Base-by-base conservation (phyloP, 2,888 invertebrate species). In the Argyresthia albistria region DNA sequence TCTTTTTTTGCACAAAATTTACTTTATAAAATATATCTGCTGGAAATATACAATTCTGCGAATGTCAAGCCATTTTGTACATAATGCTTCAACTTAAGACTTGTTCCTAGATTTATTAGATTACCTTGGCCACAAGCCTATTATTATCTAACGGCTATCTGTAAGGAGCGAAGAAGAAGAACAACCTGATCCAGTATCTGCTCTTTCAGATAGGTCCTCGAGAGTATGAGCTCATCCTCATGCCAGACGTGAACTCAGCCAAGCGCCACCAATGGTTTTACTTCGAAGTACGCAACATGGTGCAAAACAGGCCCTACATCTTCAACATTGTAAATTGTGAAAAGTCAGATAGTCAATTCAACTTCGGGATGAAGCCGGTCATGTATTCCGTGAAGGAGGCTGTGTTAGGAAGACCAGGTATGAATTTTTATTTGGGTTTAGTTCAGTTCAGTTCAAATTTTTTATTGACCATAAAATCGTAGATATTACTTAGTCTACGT, bases 301-400 rank as follows among this genome's bases (percentile, higher is more conserved):
- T 91, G 52, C 89, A 89, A 53, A 83, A 88, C 3, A 77, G 89
- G 1, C 88, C 91, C 0, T 96, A 96, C 72, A 89, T 92, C 45
- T 96, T 96, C 80, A 96, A 96, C 72, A 94, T 96, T 52, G 90
- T 95, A 63, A 96, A 96, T 82, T 95, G 95, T 76, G 93, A 95
- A 69, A 96, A 96, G 73, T 90, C 92, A 43, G 94, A 94, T 70
- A 95, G 95, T 63, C 95, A 96, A 78, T 96, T 95, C 74, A 95
- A 95, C 73, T 93, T 92, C 69, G 96, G 95, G 46, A 95, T 96
- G 95, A 94, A 95, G 69, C 96, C 96, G 11, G 91, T 96, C 50
- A 75, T 96, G 78, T 96, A 93, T 77, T 96, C 95, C n/a, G 93
- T 95, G 15, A 90, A 88, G 50, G 93, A 94, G 65, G 91, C 93